These are phyloP conservation scores for Leptothorax acervorum DNA, from an alignment of 2,888 invertebrate genomes.

Conservation along the genomic window DNA sequence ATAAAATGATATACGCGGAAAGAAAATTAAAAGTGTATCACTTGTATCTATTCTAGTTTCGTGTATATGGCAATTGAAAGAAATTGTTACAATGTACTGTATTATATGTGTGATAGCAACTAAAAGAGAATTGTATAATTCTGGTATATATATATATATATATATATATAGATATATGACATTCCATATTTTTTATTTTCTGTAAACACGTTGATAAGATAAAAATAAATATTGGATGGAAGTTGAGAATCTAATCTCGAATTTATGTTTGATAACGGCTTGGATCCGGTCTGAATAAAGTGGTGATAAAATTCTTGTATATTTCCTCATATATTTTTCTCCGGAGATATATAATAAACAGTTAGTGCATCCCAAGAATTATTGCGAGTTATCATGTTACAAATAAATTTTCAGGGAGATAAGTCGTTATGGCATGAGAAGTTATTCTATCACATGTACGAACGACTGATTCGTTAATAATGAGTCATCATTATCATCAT, in stretches of 20 bases:
- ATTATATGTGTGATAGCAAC: constrained; percentile 56
- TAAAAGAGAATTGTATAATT: constrained; percentile 64
- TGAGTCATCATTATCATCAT: constrained; percentile 67
- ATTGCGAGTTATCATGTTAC: constrained; percentile 75
- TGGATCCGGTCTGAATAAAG: background rate
- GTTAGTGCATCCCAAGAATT: constrained; percentile 72
- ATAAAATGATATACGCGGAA: constrained; percentile 31
- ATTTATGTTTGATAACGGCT: background rate
- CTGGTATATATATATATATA: constrained; percentile 26
- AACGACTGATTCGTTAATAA: constrained; percentile 37
- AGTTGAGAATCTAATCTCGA: constrained; percentile 29
- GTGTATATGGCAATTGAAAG: constrained; percentile 63
- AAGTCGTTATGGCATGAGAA: constrained; percentile 60
- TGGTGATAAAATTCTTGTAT: constrained; percentile 12
- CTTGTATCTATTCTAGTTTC: constrained; percentile 55
- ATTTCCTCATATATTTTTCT: constrained; percentile 69
- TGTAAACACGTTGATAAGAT: constrained; percentile 41
- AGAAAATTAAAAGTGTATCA: constrained; percentile 18
- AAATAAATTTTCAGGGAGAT: constrained; percentile 73
- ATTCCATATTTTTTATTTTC: constrained; percentile 67
- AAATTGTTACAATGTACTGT: constrained; percentile 58
- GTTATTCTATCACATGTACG: constrained; percentile 66
- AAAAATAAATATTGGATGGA: constrained; percentile 49
- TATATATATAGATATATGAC: constrained; percentile 32
- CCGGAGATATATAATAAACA: constrained; percentile 72